These are phyloP conservation scores for Albula goreensis DNA, from an alignment of 2,113 vertebrate genomes.

Conservation along the genomic window DNA sequence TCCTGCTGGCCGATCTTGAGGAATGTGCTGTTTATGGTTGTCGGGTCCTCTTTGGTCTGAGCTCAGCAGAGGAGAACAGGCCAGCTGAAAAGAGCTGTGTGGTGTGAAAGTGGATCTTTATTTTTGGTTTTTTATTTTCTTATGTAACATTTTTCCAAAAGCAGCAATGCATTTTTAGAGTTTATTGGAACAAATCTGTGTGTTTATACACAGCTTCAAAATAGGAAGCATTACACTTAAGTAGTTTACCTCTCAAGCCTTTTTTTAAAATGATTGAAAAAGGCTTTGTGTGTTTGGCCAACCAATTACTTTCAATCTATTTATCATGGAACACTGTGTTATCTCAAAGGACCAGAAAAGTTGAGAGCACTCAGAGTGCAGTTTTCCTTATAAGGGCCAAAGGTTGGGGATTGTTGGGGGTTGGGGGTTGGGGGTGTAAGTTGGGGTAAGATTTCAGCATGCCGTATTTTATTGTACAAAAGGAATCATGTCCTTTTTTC, in stretches of 20 bases:
- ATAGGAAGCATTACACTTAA: neutral
- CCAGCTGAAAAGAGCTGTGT: neutral
- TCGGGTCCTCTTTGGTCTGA: neutral
- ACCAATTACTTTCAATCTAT: neutral
- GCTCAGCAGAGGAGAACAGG: neutral
- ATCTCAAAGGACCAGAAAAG: neutral
- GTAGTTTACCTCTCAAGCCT: neutral
- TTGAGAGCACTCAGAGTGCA: no score
- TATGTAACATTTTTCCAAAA: no score
- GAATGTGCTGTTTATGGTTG: constrained; percentile 54
- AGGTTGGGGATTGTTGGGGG: no score
- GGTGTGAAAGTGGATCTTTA: neutral
- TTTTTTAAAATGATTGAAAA: neutral
- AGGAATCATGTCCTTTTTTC: no score
- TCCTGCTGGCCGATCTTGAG: constrained; percentile 42
- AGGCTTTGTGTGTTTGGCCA: neutral
- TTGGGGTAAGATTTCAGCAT: no score
- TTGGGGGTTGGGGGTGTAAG: no score
- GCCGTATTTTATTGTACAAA: no score
- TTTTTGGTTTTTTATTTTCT: neutral
- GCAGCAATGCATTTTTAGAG: neutral
- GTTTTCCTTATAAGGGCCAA: no score
- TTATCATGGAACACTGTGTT: neutral
- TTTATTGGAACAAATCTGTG: neutral
- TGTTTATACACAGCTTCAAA: neutral